Evolutionary conservation across 2,797 vertebrate species (phyloP).

Genomic region (Anabas testudineus): DNA sequence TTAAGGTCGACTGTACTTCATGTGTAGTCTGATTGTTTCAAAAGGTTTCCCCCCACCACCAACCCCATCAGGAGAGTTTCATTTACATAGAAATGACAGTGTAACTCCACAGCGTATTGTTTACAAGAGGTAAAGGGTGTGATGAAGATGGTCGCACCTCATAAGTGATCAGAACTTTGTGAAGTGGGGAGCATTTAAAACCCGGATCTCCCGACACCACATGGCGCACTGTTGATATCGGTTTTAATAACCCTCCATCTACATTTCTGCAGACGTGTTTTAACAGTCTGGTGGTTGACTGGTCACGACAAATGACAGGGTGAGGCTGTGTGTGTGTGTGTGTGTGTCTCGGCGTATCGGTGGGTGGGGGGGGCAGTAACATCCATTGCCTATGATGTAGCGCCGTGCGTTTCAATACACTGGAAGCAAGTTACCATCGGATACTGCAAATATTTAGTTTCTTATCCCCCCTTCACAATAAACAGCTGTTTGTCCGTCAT

Average conservation of each 20-base stretch:
- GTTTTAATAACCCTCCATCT: background rate
- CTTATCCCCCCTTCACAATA: background rate
- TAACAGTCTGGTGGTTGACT: slow-evolving; percentile 22
- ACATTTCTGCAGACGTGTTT: slow-evolving; percentile 21
- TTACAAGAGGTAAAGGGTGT: too few relatives aligned
- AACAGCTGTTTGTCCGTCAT: slow-evolving; percentile 65
- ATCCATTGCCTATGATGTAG: slow-evolving; percentile 54
- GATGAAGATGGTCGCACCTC: too few relatives aligned
- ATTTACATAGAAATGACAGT: too few relatives aligned
- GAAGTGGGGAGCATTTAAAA: slow-evolving; percentile 13
- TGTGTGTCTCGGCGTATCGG: slow-evolving; percentile 5
- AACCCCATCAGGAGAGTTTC: too few relatives aligned
- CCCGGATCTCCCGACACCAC: slow-evolving; percentile 25
- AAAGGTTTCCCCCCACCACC: slow-evolving; percentile 3
- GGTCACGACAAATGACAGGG: slow-evolving; percentile 68
- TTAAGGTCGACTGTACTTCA: background rate
- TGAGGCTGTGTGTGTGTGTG: slow-evolving; percentile 44
- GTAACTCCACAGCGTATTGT: too few relatives aligned
- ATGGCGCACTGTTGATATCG: slow-evolving; percentile 32
- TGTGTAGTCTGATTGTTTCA: background rate
- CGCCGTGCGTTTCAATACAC: slow-evolving; percentile 22
- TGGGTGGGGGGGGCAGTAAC: slow-evolving; percentile 5
- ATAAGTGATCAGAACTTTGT: slow-evolving; percentile 13
- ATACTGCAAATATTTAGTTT: slow-evolving; percentile 41
- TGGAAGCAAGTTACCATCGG: slow-evolving; percentile 39